Evolutionary conservation across 2,113 vertebrate genomes (phyloP).

Genomic region (Rafetus swinhoei): DNA sequence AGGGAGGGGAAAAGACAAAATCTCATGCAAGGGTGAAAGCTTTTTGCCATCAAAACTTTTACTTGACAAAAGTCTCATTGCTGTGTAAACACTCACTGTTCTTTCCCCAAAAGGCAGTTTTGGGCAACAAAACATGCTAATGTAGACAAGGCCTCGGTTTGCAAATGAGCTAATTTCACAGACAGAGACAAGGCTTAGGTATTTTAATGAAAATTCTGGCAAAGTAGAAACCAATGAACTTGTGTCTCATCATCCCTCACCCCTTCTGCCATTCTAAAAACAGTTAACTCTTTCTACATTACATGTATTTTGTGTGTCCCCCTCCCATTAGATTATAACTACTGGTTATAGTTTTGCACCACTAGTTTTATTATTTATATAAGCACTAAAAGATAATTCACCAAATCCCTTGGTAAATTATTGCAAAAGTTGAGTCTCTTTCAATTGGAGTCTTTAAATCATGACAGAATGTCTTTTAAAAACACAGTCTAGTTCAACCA

Average conservation of each 20-base stretch:
- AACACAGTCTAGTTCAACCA: neutral
- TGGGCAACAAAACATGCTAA: too few relatives aligned
- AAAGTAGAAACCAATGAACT: neutral
- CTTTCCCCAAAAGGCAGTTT: too few relatives aligned
- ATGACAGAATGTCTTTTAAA: neutral
- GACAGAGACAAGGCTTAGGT: neutral
- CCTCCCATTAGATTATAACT: neutral
- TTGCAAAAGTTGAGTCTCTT: neutral
- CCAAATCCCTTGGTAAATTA: neutral
- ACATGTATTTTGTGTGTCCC: neutral
- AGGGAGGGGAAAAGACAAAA: too few relatives aligned
- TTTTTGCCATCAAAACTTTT: too few relatives aligned
- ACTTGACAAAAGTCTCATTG: too few relatives aligned
- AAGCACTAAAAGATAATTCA: neutral
- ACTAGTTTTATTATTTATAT: neutral
- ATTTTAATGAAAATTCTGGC: neutral
- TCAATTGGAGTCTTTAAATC: neutral
- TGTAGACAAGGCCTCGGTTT: neutral
- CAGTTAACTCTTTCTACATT: neutral
- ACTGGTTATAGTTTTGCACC: neutral
- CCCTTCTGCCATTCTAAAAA: neutral
- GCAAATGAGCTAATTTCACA: neutral
- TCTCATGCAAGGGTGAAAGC: too few relatives aligned
- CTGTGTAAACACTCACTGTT: too few relatives aligned
- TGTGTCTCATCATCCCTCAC: neutral